phyloP scores from a whole-genome alignment of 2,888 invertebrate genomes.

The Drosophila buzzatii region DNA sequence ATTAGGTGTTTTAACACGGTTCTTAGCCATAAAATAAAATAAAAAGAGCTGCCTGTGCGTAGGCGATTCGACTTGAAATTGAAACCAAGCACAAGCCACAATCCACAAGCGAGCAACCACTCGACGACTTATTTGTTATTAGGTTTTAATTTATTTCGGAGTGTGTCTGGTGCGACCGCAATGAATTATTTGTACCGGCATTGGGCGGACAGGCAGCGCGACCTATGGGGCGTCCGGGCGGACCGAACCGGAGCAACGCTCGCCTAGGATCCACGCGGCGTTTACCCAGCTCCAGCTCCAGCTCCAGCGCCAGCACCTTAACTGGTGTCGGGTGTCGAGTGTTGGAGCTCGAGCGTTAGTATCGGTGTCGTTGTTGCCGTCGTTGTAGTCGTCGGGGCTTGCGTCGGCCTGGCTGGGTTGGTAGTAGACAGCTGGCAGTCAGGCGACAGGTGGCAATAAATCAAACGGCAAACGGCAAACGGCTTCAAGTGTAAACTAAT shows the following conservation, averaged over 20 bases:
- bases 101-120: slow-evolving; percentile 19
- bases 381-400: slow-evolving; percentile 14
- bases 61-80: slow-evolving; percentile 41
- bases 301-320: not conserved
- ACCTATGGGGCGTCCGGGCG: slow-evolving; percentile 54
- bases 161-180: slow-evolving; percentile 68
- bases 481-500: slow-evolving; percentile 84
- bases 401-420: slow-evolving; percentile 42
- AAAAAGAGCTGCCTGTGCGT: slow-evolving; percentile 47
- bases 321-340: slow-evolving; percentile 62
- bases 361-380: slow-evolving; percentile 15
- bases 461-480: slow-evolving; percentile 76
- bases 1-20: not conserved
- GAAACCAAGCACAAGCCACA: slow-evolving; percentile 22
- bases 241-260: slow-evolving; percentile 42
- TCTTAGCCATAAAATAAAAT: slow-evolving; percentile 13
- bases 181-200: slow-evolving; percentile 78
- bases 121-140: slow-evolving; percentile 82
- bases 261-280: slow-evolving; percentile 76
- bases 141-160: slow-evolving; percentile 81
- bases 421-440: slow-evolving; percentile 79
- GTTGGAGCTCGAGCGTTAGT: slow-evolving; percentile 37
- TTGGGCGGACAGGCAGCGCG: slow-evolving; percentile 74
- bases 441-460: slow-evolving; percentile 81
- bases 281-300: slow-evolving; percentile 28